Conservation (phyloP, 2,797 vertebrate species). For the Ataeniobius toweri region DNA sequence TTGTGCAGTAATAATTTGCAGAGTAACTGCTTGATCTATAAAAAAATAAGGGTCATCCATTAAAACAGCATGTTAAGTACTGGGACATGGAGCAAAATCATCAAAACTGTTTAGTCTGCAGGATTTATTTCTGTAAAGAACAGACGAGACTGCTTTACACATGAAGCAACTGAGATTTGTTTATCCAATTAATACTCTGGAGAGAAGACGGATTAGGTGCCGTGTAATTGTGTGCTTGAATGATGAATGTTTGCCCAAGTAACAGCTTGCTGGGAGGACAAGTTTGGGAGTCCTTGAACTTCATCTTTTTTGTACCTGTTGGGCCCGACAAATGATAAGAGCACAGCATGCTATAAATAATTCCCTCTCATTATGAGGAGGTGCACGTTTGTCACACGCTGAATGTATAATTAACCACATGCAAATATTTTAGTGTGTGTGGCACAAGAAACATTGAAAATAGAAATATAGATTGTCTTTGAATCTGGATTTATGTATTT, state of each 20-base stretch:
- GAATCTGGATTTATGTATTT: not conserved
- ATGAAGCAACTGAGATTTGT: slow-evolving; percentile 46
- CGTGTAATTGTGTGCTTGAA: slow-evolving; percentile 60
- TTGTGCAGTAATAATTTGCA: slow-evolving; percentile 44
- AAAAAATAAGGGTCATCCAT: slow-evolving; percentile 39
- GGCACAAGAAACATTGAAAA: slow-evolving; percentile 23
- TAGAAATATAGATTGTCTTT: slow-evolving; percentile 10
- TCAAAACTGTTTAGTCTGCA: slow-evolving; percentile 26
- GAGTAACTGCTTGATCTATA: slow-evolving; percentile 46
- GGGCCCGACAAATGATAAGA: slow-evolving; percentile 70
- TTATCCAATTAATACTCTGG: slow-evolving; percentile 55
- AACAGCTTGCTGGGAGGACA: slow-evolving; percentile 75
- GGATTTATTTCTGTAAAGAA: slow-evolving; percentile 47
- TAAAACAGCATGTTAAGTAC: slow-evolving; percentile 39
- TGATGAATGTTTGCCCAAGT: slow-evolving; percentile 70
- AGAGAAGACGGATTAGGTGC: slow-evolving; percentile 46
- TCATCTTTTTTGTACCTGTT: slow-evolving; percentile 75
- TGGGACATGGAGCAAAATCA: slow-evolving; percentile 27
- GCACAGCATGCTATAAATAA: slow-evolving; percentile 81
- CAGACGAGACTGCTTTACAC: slow-evolving; percentile 23
- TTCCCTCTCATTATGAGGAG: slow-evolving; percentile 76
- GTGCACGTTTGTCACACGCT: slow-evolving; percentile 76
- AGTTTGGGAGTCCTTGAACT: slow-evolving; percentile 74
- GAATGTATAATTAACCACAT: slow-evolving; percentile 78
- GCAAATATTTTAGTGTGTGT: slow-evolving; percentile 60